Base-by-base conservation (phyloP, 2,888 invertebrate genomes). In the Cheilosia variabilis region DNA sequence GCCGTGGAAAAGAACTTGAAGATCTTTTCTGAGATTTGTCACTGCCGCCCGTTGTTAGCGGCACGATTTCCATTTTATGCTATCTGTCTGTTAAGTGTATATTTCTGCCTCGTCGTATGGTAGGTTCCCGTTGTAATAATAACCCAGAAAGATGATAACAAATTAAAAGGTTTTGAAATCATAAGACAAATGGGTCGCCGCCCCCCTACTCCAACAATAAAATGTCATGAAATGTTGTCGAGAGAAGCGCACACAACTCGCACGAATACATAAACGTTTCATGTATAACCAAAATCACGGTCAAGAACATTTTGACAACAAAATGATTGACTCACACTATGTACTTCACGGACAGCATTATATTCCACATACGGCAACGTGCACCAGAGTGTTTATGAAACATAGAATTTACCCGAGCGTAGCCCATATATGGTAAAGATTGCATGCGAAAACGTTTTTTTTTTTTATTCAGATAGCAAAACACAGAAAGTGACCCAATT, bases 231-330 rank as follows among this genome's bases (percentile, higher is more conserved):
- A 69, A 34, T 43, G 41, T 15, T 45, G 31, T 57, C 19, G 31
- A 47, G 69, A 69, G 22, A 34, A n/a, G 5, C 13, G 22, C 4
- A 31, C 17, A 43, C 52, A 47, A 15, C 4, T 27, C 24, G 50
- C n/a, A 45, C 63, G 5, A 13, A 37, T 22, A 45, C 53, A 22
- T n/a, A 52, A 17, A 19, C 13, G 52, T 19, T 9, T 17, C 34
- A 37, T 31, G 19, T 60, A 41, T 27, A 72, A 31, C 43, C 37
- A 57, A 66, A 72, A 82, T 82, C 78, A 83, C 60, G 72, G 82
- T 78, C 82, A 83, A 83, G 82, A 83, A 55, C 83, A 68, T 63
- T 71, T 82, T 66, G 60, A 65, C 78, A 60, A 71, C 71, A 68
- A 72, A 72, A 60, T 72, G 55, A 41, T 63, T 71, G 68, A 47